Percentiles rank a stretch among this genome's conserved stretches.
These are phyloP conservation scores for Myripristis jacobus DNA, from an alignment of 2,797 vertebrate species.

Conservation along the genomic window DNA sequence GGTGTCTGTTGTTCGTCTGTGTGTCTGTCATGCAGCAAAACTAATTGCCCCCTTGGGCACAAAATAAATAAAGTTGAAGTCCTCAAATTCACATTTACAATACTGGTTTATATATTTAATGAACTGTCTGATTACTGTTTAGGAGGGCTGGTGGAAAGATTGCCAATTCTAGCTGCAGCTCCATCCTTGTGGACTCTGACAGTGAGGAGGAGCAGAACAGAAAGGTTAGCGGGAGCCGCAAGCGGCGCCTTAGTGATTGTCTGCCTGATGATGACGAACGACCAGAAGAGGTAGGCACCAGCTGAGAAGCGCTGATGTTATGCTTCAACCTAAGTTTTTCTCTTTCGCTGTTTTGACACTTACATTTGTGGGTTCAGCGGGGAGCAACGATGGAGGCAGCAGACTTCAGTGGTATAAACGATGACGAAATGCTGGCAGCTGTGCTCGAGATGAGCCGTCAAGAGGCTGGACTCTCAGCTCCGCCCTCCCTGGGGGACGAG, in stretches of 20 bases:
- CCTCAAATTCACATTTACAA: too few species aligned
- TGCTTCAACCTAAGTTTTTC: neutral
- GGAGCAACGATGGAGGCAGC: constrained; percentile 77
- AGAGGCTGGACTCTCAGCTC: constrained; percentile 82
- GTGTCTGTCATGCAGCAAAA: too few species aligned
- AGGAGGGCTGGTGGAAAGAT: constrained; percentile 90
- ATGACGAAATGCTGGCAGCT: constrained; percentile 94
- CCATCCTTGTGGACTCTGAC: constrained; percentile 89
- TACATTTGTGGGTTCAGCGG: constrained; percentile 76
- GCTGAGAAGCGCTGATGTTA: fast-evolving
- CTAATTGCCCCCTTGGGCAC: too few species aligned
- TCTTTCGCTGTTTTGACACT: neutral
- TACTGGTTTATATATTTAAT: neutral
- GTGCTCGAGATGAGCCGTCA: constrained; percentile 94
- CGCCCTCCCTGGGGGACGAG: constrained; percentile 81
- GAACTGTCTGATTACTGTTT: constrained; percentile 8
- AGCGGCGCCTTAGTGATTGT: constrained; percentile 85
- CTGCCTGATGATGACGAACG: constrained; percentile 80
- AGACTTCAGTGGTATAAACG: constrained; percentile 88
- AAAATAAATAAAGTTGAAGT: too few species aligned
- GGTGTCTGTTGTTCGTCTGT: too few species aligned
- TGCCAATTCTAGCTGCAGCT: constrained; percentile 77
- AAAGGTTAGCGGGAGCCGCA: constrained; percentile 81
- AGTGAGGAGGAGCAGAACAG: constrained; percentile 91
- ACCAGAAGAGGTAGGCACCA: constrained; percentile 78